These are phyloP conservation scores for Pachliopta kotzebuea DNA, from an alignment of 2,888 invertebrate genomes.

Conservation along the genomic window DNA sequence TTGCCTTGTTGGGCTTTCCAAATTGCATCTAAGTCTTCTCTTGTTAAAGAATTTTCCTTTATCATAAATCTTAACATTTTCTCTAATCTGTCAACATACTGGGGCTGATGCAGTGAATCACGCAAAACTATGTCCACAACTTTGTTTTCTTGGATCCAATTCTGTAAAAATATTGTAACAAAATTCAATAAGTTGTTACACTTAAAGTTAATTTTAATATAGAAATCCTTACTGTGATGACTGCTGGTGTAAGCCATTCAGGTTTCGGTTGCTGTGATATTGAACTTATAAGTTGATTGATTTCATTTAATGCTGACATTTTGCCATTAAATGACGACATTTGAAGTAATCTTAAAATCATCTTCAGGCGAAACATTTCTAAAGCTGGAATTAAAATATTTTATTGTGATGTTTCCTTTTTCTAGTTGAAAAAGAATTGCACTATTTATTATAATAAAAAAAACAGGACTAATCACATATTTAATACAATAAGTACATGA, in stretches of 20 bases:
- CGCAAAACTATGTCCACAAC: conserved; percentile 96
- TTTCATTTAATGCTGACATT: conserved; percentile 99
- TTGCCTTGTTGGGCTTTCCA: conserved; percentile 99
- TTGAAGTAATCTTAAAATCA: conserved; percentile 95
- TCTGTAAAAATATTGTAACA: conserved; percentile 74
- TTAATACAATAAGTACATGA: conserved; percentile 2
- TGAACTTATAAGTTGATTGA: conserved; percentile 96
- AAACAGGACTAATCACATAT: background rate
- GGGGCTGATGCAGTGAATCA: conserved; percentile 98
- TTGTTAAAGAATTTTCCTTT: conserved; percentile 93
- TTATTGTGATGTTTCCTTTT: background rate
- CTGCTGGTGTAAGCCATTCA: conserved; percentile 95
- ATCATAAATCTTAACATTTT: conserved; percentile 98
- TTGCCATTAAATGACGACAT: conserved; percentile 99
- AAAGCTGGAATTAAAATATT: conserved; percentile 75
- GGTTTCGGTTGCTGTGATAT: conserved; percentile 95
- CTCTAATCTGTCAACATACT: conserved; percentile 98
- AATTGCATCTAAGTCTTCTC: conserved; percentile 95
- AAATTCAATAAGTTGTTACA: background rate
- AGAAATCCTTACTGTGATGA: conserved; percentile 90
- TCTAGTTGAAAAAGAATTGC: background rate
- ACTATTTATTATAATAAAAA: background rate
- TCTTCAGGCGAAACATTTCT: conserved; percentile 97
- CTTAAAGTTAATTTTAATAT: background rate
- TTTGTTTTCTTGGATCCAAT: conserved; percentile 97